Conservation (phyloP, 2,113 vertebrate genomes). For the Lophotis ruficrista region DNA sequence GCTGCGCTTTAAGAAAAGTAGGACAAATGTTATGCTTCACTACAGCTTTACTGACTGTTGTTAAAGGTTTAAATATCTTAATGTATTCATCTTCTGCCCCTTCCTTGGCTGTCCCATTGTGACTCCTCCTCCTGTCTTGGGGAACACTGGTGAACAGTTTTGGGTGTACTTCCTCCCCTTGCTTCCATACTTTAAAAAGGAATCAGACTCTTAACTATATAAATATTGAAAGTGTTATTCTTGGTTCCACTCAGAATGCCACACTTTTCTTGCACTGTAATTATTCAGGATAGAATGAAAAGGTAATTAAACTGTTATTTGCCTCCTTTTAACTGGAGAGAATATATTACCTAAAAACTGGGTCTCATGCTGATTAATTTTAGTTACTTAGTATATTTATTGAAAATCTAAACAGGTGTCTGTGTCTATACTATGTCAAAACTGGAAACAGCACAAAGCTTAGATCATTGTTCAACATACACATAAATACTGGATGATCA, state of each 20-base stretch:
- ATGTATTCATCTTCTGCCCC: neutral
- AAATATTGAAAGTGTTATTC: neutral
- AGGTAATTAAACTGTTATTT: constrained; percentile 12
- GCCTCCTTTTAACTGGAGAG: constrained; percentile 43
- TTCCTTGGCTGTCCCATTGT: neutral
- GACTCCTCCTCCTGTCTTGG: neutral
- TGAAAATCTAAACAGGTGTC: neutral
- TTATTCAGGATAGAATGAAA: neutral
- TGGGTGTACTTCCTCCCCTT: neutral
- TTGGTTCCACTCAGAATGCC: neutral
- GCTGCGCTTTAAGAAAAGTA: constrained; percentile 5
- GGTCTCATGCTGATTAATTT: constrained; percentile 5
- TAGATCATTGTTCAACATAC: neutral
- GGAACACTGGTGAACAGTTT: neutral
- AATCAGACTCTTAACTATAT: neutral
- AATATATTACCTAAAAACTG: constrained; percentile 29
- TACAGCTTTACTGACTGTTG: neutral
- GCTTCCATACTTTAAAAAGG: neutral
- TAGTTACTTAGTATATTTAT: constrained; percentile 47
- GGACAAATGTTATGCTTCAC: neutral
- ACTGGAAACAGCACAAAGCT: neutral
- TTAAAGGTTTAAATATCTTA: neutral
- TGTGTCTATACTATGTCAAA: neutral
- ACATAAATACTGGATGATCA: neutral
- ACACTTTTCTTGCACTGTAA: neutral